Base-by-base conservation (phyloP, 2,888 invertebrate species). In the Cremastinae sp. region DNA sequence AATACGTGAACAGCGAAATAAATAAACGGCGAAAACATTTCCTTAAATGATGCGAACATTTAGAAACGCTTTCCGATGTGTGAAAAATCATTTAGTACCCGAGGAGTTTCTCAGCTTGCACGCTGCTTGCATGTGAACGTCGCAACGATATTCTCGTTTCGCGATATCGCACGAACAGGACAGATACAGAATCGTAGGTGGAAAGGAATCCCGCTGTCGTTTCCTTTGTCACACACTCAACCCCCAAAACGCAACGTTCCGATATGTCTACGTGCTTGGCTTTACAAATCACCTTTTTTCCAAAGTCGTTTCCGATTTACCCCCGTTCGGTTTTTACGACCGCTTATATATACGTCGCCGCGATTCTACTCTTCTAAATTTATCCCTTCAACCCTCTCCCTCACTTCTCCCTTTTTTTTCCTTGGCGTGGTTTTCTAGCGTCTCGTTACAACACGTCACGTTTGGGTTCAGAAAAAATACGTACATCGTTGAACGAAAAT, bases 231-330 rank as follows among this genome's bases (percentile, higher is more conserved):
- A 56, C 53, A 72, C 39, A 45, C 59, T 43, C 35, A 51, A 61
- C 35, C 45, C 41, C 43, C 20, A 45, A 75, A 75, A 56, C 3
- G 56, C 51, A 66, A 75, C 62, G 66, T 62, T 16, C 22, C 71
- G 61, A 75, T 68, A 75, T 75, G 61, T n/a, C 51, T 80, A 83
- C 82, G 84, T 83, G 82, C 68, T 41, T 41, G 9, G 80, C 37
- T 69, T 80, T 77, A 79, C 78, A 78, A 83, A 78, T 66, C 55
- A 43, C 39, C 53, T 37, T 62, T 51, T 71, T 28, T 28, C 55
- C 70, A 78, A 77, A 81, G 71, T 78, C 79, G 78, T 81, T 80
- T 75, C 76, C 80, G 80, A 81, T 84, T 83, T 81, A 82, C 78
- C 78, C 75, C 43, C n/a, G 22, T 49, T 9, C 37, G 58, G 78